Conservation (phyloP, 2,797 vertebrate genomes). For the Siniperca undulata region DNA sequence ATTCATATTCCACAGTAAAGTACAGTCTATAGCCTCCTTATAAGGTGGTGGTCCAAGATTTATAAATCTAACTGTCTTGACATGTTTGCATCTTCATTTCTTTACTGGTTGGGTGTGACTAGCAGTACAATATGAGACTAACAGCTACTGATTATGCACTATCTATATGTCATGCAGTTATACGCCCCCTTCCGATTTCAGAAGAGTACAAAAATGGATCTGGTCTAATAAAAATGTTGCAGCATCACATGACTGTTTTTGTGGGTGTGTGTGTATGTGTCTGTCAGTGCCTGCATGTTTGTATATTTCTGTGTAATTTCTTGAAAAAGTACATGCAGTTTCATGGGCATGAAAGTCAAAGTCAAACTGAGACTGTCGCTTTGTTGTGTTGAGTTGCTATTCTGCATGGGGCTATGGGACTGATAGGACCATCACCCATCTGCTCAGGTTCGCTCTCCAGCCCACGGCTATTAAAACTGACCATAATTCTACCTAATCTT, state of each 20-base stretch:
- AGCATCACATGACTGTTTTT: slow-evolving; percentile 11
- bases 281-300: neutral
- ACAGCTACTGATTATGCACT: neutral
- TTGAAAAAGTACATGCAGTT: slow-evolving; percentile 7
- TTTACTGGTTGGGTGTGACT: neutral
- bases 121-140: neutral
- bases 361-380: neutral
- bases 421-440: slow-evolving; percentile 53
- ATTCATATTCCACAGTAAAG: slow-evolving; percentile 10
- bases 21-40: neutral
- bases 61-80: slow-evolving; percentile 26
- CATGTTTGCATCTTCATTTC: slow-evolving; percentile 23
- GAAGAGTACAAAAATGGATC: neutral
- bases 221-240: slow-evolving; percentile 1
- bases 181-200: neutral
- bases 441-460: slow-evolving; percentile 47
- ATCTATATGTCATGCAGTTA: neutral
- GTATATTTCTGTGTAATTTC: neutral
- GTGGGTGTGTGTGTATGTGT: neutral
- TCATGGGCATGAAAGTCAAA: neutral
- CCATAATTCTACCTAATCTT: slow-evolving; percentile 81
- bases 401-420: slow-evolving; percentile 37
- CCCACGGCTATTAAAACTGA: slow-evolving; percentile 65
- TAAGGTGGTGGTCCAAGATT: slow-evolving; percentile 11
- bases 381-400: slow-evolving; percentile 16